Evolutionary conservation across 1,140 invertebrate species (phyloP).

Genomic region (Drosophila virilis): DNA sequence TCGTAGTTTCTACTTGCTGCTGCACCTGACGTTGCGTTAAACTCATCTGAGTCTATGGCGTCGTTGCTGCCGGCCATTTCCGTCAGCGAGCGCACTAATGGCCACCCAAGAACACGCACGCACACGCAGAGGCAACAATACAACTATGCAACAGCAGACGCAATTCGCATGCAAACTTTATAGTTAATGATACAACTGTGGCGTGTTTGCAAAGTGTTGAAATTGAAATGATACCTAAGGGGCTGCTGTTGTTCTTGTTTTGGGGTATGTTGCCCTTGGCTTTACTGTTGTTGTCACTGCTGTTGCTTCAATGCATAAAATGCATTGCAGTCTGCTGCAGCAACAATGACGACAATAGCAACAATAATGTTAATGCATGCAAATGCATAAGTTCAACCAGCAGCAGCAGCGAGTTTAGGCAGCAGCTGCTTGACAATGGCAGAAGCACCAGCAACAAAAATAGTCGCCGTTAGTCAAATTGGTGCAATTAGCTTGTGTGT

Average conservation of each 20-base stretch:
- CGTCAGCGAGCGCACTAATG: constrained; percentile 70
- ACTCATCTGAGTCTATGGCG: constrained; percentile 57
- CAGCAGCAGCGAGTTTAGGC: no score
- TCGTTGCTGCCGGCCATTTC: constrained; percentile 72
- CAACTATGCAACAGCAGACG: constrained; percentile 3
- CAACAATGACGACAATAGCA: no score
- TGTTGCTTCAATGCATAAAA: no score
- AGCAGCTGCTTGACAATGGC: no score
- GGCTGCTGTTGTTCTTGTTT: constrained; percentile 51
- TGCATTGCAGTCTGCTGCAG: no score
- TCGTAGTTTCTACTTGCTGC: constrained; percentile 21
- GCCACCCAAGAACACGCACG: constrained; percentile 46
- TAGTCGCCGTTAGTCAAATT: no score
- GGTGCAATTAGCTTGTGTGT: no score
- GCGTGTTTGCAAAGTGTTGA: constrained; percentile 81
- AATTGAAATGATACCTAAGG: constrained; percentile 81
- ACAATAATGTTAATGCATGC: no score
- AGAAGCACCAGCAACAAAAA: no score
- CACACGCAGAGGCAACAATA: constrained; percentile 27
- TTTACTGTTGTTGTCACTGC: background rate
- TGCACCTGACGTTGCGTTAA: constrained; percentile 76
- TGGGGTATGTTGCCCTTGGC: constrained; percentile 14
- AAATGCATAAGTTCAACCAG: no score
- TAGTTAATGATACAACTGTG: constrained; percentile 82
- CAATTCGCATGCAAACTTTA: constrained; percentile 65